Conservation (phyloP, 2,113 vertebrate genomes). For the Elanus axillaris region DNA sequence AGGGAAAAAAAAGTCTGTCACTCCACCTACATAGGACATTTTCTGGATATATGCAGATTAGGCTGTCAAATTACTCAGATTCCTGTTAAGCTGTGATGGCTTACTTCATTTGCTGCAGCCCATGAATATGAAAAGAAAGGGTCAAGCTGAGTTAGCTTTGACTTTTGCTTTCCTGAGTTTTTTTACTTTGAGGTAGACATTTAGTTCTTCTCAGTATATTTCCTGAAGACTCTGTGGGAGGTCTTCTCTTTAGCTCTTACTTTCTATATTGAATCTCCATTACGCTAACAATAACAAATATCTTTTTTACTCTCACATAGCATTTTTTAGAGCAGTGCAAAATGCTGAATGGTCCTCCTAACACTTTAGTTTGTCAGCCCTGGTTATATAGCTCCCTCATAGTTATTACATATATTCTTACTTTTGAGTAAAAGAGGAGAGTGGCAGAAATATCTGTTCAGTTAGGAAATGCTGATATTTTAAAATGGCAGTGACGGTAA, state of each 20-base stretch:
- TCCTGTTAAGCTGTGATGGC: not conserved
- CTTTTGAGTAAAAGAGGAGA: not conserved
- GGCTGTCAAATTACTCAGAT: not conserved
- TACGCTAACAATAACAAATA: not conserved
- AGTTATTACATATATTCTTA: not conserved
- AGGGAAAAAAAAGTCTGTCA: not conserved
- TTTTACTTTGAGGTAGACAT: not conserved
- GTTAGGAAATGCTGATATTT: not conserved
- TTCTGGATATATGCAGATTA: conserved; percentile 13
- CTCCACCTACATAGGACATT: not conserved
- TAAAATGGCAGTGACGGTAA: not conserved
- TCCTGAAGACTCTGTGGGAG: not conserved
- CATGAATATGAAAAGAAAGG: not conserved
- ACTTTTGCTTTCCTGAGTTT: not conserved
- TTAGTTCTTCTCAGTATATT: not conserved
- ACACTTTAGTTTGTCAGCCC: not conserved
- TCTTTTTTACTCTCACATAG: not conserved
- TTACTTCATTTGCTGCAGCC: not conserved
- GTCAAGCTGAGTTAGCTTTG: not conserved
- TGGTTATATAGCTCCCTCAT: not conserved
- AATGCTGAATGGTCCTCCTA: not conserved
- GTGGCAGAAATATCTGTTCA: not conserved
- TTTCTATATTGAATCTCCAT: not conserved
- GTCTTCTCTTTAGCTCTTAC: not conserved
- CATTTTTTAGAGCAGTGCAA: not conserved